Base-by-base conservation (phyloP, 2,888 invertebrate species). In the Lysandra coridon region DNA sequence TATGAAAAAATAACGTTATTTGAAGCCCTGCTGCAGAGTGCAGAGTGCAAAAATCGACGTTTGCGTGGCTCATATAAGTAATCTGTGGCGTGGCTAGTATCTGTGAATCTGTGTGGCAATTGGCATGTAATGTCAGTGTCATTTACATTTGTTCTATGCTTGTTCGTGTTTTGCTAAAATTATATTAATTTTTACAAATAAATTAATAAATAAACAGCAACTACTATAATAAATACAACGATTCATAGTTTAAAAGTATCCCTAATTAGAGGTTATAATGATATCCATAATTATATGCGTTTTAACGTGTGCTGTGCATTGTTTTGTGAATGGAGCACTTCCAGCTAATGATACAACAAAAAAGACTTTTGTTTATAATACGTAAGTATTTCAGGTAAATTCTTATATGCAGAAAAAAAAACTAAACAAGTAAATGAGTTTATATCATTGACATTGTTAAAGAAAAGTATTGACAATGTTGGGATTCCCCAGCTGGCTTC, bases 331-430 rank as follows among this genome's bases (percentile, higher is more conserved):
- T 79, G 30, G 60, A 23, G 62, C 73, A 12, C 60, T 74, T 12
- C 44, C 44, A 64, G 49, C 74, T 33, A 83, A 85, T 84, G 80
- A 78, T 40, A 83, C 81, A 30, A 83, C 81, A 30, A 85, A 86
- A 74, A 90, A 88, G 82, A 86, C 84, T 23, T 92, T 92, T 85
- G 84, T 90, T 82, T 91, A 91, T 80, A 84, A 88, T 78, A 87
- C 82, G 92, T 92, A 87, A 88, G 92, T 89, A 14, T 78, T 73
- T 78, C 17, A 23, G 37, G 33, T 49, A 57, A 40, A 73, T 1
- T 14, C 33, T 69, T 4, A 33, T 10, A 23, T 7, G 10, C 53
- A 53, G 14, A 53, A 53, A 10, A 14, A 12, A 53, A 14, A 5
- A 2, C 17, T 62, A n/a, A 64, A 64, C 30, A 12, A 30, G 12